Conservation (phyloP, 2,797 vertebrate genomes). For the Diplodus puntazzo region DNA sequence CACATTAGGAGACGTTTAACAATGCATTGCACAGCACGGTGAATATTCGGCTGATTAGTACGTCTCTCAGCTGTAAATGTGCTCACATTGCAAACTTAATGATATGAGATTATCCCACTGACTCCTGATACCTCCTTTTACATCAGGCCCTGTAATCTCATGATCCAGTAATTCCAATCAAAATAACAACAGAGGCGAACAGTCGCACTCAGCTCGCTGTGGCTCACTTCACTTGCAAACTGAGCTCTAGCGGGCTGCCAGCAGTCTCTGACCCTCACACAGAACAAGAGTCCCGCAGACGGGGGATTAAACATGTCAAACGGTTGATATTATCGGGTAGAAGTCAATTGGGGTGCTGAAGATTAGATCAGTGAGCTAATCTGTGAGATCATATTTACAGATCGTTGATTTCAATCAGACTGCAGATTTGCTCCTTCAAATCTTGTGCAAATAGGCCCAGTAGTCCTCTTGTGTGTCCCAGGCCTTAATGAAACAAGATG, state of each 20-base stretch:
- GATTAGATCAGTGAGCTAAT: constrained; percentile 46
- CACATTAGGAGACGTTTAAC: constrained; percentile 32
- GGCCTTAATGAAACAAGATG: constrained; percentile 33
- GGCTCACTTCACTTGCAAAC: constrained; percentile 48
- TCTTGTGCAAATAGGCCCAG: constrained; percentile 48
- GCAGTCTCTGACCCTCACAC: constrained; percentile 38
- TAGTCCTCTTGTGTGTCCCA: constrained; percentile 27
- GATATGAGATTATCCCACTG: constrained; percentile 58
- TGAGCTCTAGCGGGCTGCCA: constrained; percentile 42
- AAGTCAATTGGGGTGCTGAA: constrained; percentile 32
- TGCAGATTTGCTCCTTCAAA: constrained; percentile 38
- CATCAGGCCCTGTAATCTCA: constrained; percentile 53
- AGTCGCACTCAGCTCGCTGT: constrained; percentile 31
- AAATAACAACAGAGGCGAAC: constrained; percentile 63
- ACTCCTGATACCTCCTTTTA: constrained; percentile 47
- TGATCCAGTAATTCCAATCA: constrained; percentile 67
- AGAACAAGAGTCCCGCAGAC: constrained; percentile 30
- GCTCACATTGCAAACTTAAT: constrained; percentile 53
- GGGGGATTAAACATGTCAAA: constrained; percentile 47
- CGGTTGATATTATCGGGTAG: constrained; percentile 32
- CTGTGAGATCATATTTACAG: constrained; percentile 61
- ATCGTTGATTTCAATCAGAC: constrained; percentile 58
- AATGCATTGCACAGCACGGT: constrained; percentile 26
- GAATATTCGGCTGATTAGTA: constrained; percentile 43
- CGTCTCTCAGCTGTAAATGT: constrained; percentile 40